Base-by-base conservation (phyloP, 2,888 invertebrate genomes). In the Hoplodrina blanda region DNA sequence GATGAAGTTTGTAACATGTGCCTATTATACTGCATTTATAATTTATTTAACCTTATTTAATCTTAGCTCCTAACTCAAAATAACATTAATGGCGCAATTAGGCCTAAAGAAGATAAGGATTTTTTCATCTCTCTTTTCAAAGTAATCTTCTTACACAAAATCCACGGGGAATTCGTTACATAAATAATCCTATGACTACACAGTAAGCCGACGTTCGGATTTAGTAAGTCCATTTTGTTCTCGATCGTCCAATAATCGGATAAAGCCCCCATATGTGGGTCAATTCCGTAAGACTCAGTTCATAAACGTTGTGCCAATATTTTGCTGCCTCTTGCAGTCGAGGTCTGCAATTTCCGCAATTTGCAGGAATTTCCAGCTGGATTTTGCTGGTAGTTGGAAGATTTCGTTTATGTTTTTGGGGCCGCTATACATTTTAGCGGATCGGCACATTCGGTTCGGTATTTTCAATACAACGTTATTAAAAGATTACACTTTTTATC, bases 281-380 rank as follows among this genome's bases (percentile, higher is more conserved):
- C 78, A 52, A 17, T 61, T 66, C 33, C 17, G n/a, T 56, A 46
- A 60, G 33, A 46, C 60, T 63, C 41, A 61, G 60, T 50, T 54
- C 53, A 60, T 55, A 61, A 66, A 71, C 41, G 59, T 60, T 56
- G 33, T n/a, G 41, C 59, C 69, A 62, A 63, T 68, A 76, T 76
- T 62, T 68, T 56, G 62, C 52, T 52, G 61, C 53, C 52, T 13
- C 44, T 30, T 20, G 17, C 30, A 62, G 49, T 8, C 52, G 49
- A 60, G 62, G 64, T 53, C 25, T 41, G 46, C 68, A 60, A 75
- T 80, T 80, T 74, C 76, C 80, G 76, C 60, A 63, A 63, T 63
- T 62, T 56, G 37, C 17, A 19, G 33, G 17, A 25, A 30, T 56
- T 62, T 60, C 7, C 11, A 41, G 46, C 46, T 41, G 30, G 15